Evolutionary conservation across 1,140 invertebrate species (phyloP), one percentile per base, ranked within the genome.

Genomic region (Orchesella cincta): DNA sequence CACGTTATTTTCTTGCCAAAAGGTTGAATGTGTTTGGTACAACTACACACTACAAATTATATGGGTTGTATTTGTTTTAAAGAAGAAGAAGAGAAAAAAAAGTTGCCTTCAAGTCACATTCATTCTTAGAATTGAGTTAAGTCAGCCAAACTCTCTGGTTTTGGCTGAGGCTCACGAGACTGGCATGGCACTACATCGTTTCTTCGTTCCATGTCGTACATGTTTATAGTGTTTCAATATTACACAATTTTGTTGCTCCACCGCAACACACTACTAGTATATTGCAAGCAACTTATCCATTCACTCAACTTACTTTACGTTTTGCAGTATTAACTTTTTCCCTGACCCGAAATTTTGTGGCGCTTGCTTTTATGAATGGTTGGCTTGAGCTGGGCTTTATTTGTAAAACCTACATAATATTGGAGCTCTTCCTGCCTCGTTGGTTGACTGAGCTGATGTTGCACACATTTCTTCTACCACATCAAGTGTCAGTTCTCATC

Each of bases 81-180:
- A n/a, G n/a, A n/a, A 57, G 23, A 18, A 57, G 12, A 57, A 57
- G 8, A 57, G 3, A 26, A 23, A 57, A n/a, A 57, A 57, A 26
- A n/a, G 14, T 57, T 57, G 14, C 52, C 52, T 57, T 23, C 23
- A 26, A 57, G 52, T n/a, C 52, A 57, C 52, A 57, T 14, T 57
- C 52, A 57, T 57, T 57, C 52, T 57, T 23, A 57, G 14, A 57
- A n/a, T 57, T 57, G 52, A 57, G 52, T 57, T 57, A 23, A 57
- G 52, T 57, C 52, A 3, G 52, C 52, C 39, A 46, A 20, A 46
- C 39, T 57, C 52, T 46, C 39, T 5, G 18, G 18, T 46, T 46
- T 46, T 46, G 18, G 5, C 39, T 46, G 5, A 46, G 39, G 39
- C 39, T 8, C 39, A 8, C 5, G 18, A 46, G 18, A 46, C 39